phyloP scores from a whole-genome alignment of 53 echinoderm and acorn worm species.

The Luidia sarsii region DNA sequence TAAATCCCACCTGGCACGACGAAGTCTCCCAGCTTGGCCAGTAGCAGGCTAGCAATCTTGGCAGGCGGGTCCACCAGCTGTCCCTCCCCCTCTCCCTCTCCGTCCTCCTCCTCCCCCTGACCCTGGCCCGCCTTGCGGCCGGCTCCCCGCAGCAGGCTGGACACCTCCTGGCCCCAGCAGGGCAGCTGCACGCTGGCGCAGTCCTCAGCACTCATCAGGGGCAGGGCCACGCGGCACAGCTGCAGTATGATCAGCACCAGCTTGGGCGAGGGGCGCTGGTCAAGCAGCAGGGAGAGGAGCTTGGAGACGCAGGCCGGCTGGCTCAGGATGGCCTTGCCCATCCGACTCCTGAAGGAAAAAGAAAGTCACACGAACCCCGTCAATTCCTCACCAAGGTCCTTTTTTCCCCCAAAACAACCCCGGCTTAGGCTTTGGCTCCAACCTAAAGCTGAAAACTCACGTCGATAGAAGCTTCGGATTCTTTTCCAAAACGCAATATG shows the following conservation, averaged over 20 bases:
- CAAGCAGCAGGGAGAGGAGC: slow-evolving; percentile 82
- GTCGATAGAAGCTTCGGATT: too few species aligned
- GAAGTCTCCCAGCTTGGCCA: slow-evolving; percentile 89
- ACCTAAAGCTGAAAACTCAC: too few species aligned
- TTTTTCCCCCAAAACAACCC: too few species aligned
- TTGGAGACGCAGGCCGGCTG: slow-evolving; percentile 94
- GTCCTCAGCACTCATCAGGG: slow-evolving; percentile 88
- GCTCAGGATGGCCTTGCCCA: slow-evolving; percentile 90
- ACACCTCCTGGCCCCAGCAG: slow-evolving; percentile 83
- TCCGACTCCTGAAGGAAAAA: slow-evolving; percentile 87
- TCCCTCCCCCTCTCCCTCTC: slow-evolving; percentile 37
- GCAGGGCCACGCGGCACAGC: slow-evolving; percentile 86
- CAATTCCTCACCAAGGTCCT: too few species aligned
- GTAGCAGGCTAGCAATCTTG: slow-evolving; percentile 80
- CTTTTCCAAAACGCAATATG: too few species aligned
- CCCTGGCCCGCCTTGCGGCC: not conserved
- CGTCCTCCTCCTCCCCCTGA: slow-evolving; percentile 8
- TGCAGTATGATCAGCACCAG: slow-evolving; percentile 92
- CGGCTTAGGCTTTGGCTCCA: too few species aligned
- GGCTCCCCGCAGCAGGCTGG: slow-evolving; percentile 49
- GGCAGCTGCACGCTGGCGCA: slow-evolving; percentile 86
- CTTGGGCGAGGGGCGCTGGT: slow-evolving; percentile 90
- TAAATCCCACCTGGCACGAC: slow-evolving; percentile 79
- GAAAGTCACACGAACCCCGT: too few species aligned
- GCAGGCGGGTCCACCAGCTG: slow-evolving; percentile 79